Evolutionary conservation across 2,797 vertebrate genomes (phyloP).

Genomic region (Karalla daura): DNA sequence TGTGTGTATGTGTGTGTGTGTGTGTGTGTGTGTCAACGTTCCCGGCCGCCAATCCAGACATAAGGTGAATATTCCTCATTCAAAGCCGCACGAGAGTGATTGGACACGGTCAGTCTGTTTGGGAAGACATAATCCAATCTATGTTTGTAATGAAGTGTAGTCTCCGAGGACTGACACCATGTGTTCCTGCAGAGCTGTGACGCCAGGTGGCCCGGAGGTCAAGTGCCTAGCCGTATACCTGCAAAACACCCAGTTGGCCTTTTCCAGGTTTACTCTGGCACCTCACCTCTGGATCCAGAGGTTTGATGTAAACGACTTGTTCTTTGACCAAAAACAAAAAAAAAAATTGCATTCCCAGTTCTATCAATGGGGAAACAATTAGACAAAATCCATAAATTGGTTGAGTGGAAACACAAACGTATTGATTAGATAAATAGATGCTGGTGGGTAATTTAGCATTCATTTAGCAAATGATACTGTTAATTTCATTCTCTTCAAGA

Average conservation of each 20-base stretch:
- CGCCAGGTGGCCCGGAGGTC: slow-evolving; percentile 73
- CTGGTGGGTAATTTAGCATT: no score
- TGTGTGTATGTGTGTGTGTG: slow-evolving; percentile 20
- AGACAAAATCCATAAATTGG: neutral
- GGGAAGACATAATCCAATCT: slow-evolving; percentile 81
- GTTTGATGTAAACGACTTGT: neutral
- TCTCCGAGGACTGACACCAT: slow-evolving; percentile 59
- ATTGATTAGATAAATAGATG: no score
- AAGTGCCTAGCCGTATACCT: slow-evolving; percentile 63
- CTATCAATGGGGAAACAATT: neutral
- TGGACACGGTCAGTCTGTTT: slow-evolving; percentile 82
- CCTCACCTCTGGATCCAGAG: neutral
- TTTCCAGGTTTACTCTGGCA: slow-evolving; percentile 20
- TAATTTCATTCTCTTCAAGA: no score
- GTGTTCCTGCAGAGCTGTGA: slow-evolving; percentile 40
- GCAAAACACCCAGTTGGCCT: neutral
- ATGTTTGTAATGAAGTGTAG: slow-evolving; percentile 79
- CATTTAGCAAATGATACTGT: no score
- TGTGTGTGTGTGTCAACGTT: slow-evolving; percentile 35
- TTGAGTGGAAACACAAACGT: neutral
- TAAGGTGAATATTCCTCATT: slow-evolving; percentile 78
- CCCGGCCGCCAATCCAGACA: slow-evolving; percentile 66
- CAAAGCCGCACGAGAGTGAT: slow-evolving; percentile 74
- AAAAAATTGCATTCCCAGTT: neutral
- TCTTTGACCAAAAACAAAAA: neutral